A percentile compares a stretch with the other conserved stretches of the same genome.
phyloP scores from a whole-genome alignment of 2,888 invertebrate genomes.

The Tetragnatha montana region DNA sequence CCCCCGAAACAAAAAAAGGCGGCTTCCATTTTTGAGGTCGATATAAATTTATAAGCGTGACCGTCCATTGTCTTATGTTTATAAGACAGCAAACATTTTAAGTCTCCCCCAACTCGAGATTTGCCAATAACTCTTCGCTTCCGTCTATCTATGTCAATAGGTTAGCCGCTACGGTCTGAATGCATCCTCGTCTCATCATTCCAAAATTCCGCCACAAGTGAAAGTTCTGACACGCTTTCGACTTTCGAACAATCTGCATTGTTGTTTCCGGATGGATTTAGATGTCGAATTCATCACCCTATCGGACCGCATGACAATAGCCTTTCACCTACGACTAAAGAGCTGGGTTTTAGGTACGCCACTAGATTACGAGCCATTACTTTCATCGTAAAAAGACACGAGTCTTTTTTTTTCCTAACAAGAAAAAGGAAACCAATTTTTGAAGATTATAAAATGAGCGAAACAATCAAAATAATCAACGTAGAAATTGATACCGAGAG shows the following conservation, averaged over 20 bases:
- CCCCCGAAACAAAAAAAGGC: conserved; percentile 35
- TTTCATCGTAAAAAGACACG: too few species aligned
- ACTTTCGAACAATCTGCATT: conserved; percentile 64
- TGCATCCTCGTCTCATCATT: conserved; percentile 61
- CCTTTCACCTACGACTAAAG: too few species aligned
- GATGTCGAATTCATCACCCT: conserved; percentile 43
- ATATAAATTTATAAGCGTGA: conserved; percentile 70
- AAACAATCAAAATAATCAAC: too few species aligned
- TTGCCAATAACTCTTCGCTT: conserved; percentile 58
- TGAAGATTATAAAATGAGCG: too few species aligned
- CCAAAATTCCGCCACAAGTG: conserved; percentile 63
- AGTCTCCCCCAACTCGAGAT: conserved; percentile 59
- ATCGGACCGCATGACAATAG: conserved; percentile 14
- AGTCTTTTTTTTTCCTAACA: too few species aligned
- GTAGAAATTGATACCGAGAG: too few species aligned
- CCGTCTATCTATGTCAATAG: conserved; percentile 66
- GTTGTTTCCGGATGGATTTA: conserved; percentile 61
- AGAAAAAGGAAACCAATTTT: too few species aligned
- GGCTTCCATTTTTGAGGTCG: conserved; percentile 62
- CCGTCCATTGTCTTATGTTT: conserved; percentile 61
- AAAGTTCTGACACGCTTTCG: conserved; percentile 67
- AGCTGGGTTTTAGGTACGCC: too few species aligned
- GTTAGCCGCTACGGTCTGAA: conserved; percentile 69
- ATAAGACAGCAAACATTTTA: conserved; percentile 51
- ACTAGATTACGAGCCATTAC: too few species aligned